Percentiles rank a stretch among this genome's conserved stretches.
Conservation (phyloP, 2,888 invertebrate species). For the Exephanes ischioxanthus region DNA sequence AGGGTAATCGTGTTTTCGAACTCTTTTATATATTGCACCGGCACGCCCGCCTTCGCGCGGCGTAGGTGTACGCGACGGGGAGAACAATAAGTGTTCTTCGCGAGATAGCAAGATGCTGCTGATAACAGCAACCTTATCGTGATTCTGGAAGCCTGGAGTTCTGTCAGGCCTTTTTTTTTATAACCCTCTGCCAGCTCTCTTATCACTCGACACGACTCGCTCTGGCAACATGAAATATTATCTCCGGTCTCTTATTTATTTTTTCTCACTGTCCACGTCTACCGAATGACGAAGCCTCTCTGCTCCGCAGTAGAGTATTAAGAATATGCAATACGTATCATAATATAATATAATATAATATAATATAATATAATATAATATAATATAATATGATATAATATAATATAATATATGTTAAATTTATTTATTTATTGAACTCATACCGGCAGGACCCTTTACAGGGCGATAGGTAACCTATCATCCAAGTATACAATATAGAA, state of each 20-base stretch:
- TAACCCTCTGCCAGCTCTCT: constrained; percentile 34
- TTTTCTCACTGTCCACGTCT: neutral
- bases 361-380: too few species aligned
- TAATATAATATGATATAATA: too few species aligned
- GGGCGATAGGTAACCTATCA: too few species aligned
- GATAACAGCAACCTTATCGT: constrained; percentile 59
- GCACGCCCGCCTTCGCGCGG: neutral
- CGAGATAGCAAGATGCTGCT: constrained; percentile 58
- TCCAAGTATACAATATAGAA: too few species aligned
- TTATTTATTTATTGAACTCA: too few species aligned
- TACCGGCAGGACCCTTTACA: too few species aligned
- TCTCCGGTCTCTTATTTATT: constrained; percentile 1
- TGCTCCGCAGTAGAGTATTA: neutral
- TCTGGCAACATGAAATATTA: constrained; percentile 25
- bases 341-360: too few species aligned
- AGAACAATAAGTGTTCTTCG: constrained; percentile 28
- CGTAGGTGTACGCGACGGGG: constrained; percentile 9
- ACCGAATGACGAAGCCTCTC: neutral
- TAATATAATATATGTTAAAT: too few species aligned
- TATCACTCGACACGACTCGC: constrained; percentile 35
- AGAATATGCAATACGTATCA: too few species aligned
- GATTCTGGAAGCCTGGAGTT: constrained; percentile 52
- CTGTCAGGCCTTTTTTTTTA: constrained; percentile 17
- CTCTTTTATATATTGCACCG: constrained; percentile 11
- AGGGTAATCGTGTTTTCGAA: constrained; percentile 10